Evolutionary conservation across 2,113 vertebrate species (phyloP).

Genomic region (Melanerpes formicivorus): DNA sequence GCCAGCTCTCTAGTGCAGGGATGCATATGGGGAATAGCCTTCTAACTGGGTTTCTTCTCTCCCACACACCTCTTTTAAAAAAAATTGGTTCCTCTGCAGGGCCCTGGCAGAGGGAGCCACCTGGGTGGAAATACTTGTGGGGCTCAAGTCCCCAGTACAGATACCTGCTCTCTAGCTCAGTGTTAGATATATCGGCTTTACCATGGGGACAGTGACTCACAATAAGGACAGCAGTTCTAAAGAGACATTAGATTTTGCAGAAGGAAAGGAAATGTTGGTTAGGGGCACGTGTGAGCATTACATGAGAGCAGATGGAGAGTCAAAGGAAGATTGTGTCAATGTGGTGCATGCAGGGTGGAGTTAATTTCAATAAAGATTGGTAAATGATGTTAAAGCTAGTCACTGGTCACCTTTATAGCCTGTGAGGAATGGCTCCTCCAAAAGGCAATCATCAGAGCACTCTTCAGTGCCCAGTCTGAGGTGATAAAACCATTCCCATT

Average conservation of each 20-base stretch:
- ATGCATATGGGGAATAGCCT: background rate
- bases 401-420: background rate
- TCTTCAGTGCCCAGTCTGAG: background rate
- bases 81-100: background rate
- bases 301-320: accelerated
- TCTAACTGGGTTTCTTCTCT: background rate
- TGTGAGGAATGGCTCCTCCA: background rate
- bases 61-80: background rate
- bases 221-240: background rate
- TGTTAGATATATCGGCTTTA: background rate
- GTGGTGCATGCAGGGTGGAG: background rate
- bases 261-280: background rate
- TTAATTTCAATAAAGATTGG: background rate
- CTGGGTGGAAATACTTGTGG: background rate
- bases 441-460: background rate
- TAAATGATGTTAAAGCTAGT: background rate
- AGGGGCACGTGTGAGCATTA: background rate
- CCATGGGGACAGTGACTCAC: background rate
- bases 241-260: background rate
- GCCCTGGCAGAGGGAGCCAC: background rate
- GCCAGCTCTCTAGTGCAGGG: background rate
- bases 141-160: background rate
- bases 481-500: background rate
- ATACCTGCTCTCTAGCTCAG: background rate
- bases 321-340: accelerated